Conservation (phyloP, 37 sponge, comb jelly and placozoan genomes). For the Eunapius fragilis region DNA sequence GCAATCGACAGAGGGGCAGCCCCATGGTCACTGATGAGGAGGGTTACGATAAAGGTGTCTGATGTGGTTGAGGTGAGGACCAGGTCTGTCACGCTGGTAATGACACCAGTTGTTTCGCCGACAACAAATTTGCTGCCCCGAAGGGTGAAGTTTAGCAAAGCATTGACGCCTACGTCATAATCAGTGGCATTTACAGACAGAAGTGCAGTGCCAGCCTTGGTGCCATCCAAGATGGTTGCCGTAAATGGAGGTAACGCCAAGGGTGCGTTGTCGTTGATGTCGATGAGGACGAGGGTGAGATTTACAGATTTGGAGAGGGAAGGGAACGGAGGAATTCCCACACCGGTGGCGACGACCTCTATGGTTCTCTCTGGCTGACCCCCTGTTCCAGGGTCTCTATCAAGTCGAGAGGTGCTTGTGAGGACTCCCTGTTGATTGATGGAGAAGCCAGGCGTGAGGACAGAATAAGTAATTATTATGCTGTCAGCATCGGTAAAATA, state of each 20-base stretch:
- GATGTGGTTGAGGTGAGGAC: slow-evolving; percentile 5
- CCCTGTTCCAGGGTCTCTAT: slow-evolving; percentile 71
- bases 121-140: slow-evolving; percentile 19
- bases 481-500: slow-evolving; percentile 45
- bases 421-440: slow-evolving; percentile 16
- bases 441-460: slow-evolving; percentile 18
- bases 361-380: slow-evolving; percentile 18
- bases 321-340: slow-evolving; percentile 8
- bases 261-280: slow-evolving; percentile 85
- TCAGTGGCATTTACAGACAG: slow-evolving; percentile 39
- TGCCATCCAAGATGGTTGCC: slow-evolving; percentile 35
- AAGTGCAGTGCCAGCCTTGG: slow-evolving; percentile 24
- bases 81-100: not conserved
- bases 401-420: slow-evolving; percentile 28
- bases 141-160: slow-evolving; percentile 41
- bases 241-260: slow-evolving; percentile 19
- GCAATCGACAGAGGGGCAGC: not conserved
- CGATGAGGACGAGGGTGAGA: slow-evolving; percentile 47
- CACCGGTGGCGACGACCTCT: slow-evolving; percentile 13
- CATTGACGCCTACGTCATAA: slow-evolving; percentile 68
- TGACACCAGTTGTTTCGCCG: slow-evolving; percentile 34
- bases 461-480: slow-evolving; percentile 16
- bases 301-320: not conserved
- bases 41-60: not conserved
- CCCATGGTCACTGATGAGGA: slow-evolving; percentile 41